phyloP scores from a whole-genome alignment of 2,888 invertebrate genomes.

The Eupithecia centaureata region DNA sequence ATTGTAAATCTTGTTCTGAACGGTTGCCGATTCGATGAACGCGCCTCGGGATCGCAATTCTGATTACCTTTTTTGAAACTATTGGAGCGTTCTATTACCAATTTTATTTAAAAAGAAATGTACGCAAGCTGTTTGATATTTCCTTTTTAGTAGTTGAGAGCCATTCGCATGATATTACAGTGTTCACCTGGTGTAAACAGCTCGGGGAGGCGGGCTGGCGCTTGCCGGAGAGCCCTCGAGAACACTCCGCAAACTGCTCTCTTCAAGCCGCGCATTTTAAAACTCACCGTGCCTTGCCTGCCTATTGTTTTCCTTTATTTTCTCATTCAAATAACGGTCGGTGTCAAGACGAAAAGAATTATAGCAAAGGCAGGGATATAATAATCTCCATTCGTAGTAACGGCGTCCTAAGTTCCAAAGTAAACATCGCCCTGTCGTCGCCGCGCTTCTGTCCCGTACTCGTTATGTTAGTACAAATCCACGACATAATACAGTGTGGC shows the following conservation, averaged over 20 bases:
- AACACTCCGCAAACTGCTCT: constrained; percentile 74
- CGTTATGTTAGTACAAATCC: constrained; percentile 74
- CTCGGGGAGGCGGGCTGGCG: constrained; percentile 59
- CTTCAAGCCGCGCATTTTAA: constrained; percentile 67
- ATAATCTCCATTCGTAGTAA: constrained; percentile 32
- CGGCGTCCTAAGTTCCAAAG: constrained; percentile 64
- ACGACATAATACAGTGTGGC: constrained; percentile 73
- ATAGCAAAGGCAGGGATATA: constrained; percentile 30
- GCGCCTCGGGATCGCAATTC: constrained; percentile 55
- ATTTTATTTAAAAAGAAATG: constrained; percentile 43
- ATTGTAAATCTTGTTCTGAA: constrained; percentile 74
- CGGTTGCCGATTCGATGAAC: constrained; percentile 77
- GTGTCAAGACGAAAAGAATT: constrained; percentile 33
- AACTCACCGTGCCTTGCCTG: constrained; percentile 52
- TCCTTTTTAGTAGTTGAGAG: constrained; percentile 37
- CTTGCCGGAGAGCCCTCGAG: constrained; percentile 66
- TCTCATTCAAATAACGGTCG: constrained; percentile 48
- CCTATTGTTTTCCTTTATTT: constrained; percentile 60
- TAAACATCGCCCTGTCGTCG: constrained; percentile 59
- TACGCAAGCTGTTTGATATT: constrained; percentile 38
- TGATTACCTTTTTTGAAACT: constrained; percentile 61
- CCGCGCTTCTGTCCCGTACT: constrained; percentile 68
- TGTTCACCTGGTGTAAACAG: constrained; percentile 69
- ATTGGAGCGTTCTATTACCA: constrained; percentile 53
- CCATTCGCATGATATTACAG: constrained; percentile 53